phyloP scores from a whole-genome alignment of 2,888 invertebrate genomes.

The Agriopis leucophaearia region DNA sequence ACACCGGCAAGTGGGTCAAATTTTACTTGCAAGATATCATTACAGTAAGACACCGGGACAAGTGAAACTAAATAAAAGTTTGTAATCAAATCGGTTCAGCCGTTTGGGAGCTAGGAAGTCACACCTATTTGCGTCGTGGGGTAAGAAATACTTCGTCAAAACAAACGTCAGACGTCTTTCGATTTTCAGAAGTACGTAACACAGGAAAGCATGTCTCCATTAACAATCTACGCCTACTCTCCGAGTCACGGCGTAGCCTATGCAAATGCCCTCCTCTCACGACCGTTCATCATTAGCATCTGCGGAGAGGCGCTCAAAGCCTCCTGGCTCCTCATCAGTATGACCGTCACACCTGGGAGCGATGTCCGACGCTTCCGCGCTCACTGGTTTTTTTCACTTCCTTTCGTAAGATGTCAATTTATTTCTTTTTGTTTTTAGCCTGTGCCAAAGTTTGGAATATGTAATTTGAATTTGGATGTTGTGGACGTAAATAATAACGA shows the following conservation, averaged over 20 bases:
- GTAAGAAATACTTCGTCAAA: not conserved
- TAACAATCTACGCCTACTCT: slow-evolving; percentile 36
- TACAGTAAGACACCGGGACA: too few species aligned
- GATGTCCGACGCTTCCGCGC: slow-evolving; percentile 77
- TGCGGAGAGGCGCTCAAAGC: slow-evolving; percentile 46
- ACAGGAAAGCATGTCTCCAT: slow-evolving; percentile 25
- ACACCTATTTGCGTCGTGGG: too few species aligned
- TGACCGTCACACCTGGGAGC: slow-evolving; percentile 66
- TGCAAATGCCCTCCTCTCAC: slow-evolving; percentile 56
- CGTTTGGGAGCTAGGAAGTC: too few species aligned
- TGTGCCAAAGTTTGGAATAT: slow-evolving; percentile 31
- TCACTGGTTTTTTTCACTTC: slow-evolving; percentile 67
- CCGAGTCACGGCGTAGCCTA: slow-evolving; percentile 53
- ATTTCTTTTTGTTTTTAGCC: slow-evolving; percentile 42
- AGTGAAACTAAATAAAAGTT: too few species aligned
- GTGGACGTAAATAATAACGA: not conserved
- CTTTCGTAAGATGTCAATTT: slow-evolving; percentile 56
- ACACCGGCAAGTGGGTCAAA: too few species aligned
- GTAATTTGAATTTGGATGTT: slow-evolving; percentile 12
- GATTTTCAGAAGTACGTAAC: not conserved
- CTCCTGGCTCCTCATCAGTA: slow-evolving; percentile 57
- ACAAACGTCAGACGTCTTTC: not conserved
- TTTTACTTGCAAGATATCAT: too few species aligned
- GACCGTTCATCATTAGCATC: slow-evolving; percentile 62
- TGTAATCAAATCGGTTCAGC: too few species aligned